Evolutionary conservation across 2,888 invertebrate species (phyloP).

Genomic region (Plagodis dolabraria): DNA sequence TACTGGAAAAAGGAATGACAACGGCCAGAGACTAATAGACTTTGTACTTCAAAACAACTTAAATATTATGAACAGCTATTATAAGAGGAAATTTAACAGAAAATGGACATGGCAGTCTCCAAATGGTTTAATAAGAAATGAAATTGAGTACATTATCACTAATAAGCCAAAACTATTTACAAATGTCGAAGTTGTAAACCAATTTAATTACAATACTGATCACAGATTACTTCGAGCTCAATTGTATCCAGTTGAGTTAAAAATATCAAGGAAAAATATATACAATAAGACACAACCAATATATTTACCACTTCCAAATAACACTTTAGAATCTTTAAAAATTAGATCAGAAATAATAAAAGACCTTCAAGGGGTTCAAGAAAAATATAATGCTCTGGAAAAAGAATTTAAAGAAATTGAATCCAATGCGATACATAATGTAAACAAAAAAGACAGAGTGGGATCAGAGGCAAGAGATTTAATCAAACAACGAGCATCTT

Average conservation of each 20-base stretch:
- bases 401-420: no score
- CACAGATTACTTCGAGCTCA: constrained; percentile 20
- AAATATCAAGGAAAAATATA: background rate
- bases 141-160: constrained; percentile 32
- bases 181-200: constrained; percentile 20
- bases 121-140: constrained; percentile 11
- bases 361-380: no score
- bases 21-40: constrained; percentile 35
- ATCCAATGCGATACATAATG: no score
- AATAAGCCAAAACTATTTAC: constrained; percentile 22
- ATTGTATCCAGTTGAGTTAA: constrained; percentile 1
- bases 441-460: no score
- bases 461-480: no score
- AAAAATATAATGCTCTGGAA: no score
- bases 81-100: constrained; percentile 2
- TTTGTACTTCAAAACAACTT: constrained; percentile 29
- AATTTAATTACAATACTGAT: constrained; percentile 29
- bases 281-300: no score
- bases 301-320: no score
- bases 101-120: no score
- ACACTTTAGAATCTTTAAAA: no score
- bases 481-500: no score
- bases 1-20: constrained; percentile 33
- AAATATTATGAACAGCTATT: constrained; percentile 33
- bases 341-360: no score